Evolutionary conservation across 2,888 invertebrate genomes (phyloP), one percentile per base, ranked within the genome.

Genomic region (Drosophila flavopinicola): DNA sequence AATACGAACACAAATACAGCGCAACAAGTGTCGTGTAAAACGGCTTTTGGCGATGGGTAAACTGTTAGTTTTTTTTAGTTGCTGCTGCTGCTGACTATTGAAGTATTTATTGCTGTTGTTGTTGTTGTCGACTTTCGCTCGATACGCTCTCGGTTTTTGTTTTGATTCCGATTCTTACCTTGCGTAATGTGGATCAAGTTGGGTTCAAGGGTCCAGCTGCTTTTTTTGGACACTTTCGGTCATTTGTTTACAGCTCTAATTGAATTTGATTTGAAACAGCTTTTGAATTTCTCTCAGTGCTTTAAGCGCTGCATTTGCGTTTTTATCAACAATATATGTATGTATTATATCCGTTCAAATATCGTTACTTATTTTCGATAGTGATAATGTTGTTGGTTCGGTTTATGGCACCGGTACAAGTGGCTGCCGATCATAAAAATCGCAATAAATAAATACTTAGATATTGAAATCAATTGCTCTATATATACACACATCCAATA

Each of bases 151-250:
- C 39, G 69, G 53, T 30, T 70, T 82, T 67, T 83, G 78, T 78
- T 78, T 78, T 78, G 83, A 78, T 79, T 83, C 64, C 58, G 6
- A 25, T n/a, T n/a, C 32, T 49, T 48, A 13, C 39, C 0, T n/a
- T 9, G 6, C 33, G 11, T 13, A 10, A 5, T n/a, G 17, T 13
- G 23, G n/a, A n/a, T 23, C 29, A 29, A 17, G 15, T n/a, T 35
- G 6, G 47, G 39, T 29, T 57, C 37, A 44, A 38, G 38, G 52
- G 24, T 35, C 32, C 29, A 2, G 15, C 9, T 1, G 33, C 39
- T 57, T 23, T 37, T 49, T 58, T 45, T 13, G 32, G 44, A 15
- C 7, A 25, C 29, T 53, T 49, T 56, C 30, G 37, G 38, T 49
- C 29, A 24, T 27, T 35, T 17, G 37, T 6, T 51, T 51, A 35